phyloP scores from a whole-genome alignment of 2,888 invertebrate species.

The Ectobius pallidus region DNA sequence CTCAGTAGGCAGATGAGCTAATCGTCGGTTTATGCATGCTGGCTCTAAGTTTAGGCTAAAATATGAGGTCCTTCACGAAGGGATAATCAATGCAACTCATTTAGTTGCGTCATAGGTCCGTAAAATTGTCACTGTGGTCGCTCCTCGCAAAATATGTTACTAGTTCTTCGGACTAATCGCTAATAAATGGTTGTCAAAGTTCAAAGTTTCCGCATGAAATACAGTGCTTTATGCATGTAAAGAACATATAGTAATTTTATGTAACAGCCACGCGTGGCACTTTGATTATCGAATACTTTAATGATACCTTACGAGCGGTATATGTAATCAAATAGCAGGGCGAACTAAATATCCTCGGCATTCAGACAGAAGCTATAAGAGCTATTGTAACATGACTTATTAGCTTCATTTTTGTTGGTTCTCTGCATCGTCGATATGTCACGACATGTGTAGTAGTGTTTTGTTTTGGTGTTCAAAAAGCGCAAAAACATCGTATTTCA shows the following conservation, averaged over 20 bases:
- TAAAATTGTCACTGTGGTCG: neutral
- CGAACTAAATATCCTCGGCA: neutral
- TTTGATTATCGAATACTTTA: neutral
- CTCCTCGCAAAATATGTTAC: no score
- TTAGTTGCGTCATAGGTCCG: neutral
- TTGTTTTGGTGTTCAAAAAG: no score
- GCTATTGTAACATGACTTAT: neutral
- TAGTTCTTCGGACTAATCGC: no score
- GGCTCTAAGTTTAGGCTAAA: no score
- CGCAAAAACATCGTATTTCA: no score
- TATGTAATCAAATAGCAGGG: neutral
- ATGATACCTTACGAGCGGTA: neutral
- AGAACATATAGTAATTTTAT: neutral
- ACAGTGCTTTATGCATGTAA: no score
- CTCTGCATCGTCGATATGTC: no score
- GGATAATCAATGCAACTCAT: neutral
- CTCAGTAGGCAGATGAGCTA: neutral
- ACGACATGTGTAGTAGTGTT: no score
- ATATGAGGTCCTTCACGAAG: no score
- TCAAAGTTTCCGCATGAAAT: slow-evolving; percentile 18
- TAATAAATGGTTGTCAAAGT: neutral
- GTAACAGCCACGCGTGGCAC: neutral
- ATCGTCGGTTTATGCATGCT: neutral
- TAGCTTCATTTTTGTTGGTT: neutral
- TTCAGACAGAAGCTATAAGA: slow-evolving; percentile 15